phyloP scores from a whole-genome alignment of 2,113 vertebrate genomes.

The Xerus inauris region DNA sequence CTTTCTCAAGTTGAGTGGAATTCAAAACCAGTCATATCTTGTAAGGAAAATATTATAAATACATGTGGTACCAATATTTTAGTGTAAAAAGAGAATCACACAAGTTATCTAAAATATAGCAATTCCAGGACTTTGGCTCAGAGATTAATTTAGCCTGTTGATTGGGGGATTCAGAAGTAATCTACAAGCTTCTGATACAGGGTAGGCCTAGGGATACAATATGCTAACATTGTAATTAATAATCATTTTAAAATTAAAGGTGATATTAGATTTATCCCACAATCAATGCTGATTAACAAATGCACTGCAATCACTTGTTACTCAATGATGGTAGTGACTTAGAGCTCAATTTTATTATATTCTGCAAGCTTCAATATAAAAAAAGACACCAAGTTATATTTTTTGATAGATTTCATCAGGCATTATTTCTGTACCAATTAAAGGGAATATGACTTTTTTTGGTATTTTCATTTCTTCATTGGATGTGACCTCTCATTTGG shows the following conservation, averaged over 20 bases:
- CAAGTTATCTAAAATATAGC: background rate
- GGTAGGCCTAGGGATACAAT: background rate
- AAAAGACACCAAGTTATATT: background rate
- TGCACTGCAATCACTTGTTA: background rate
- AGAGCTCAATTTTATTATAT: background rate
- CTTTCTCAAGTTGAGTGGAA: background rate
- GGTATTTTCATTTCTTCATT: background rate
- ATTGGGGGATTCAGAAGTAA: background rate
- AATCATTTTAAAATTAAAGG: background rate
- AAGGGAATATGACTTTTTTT: background rate
- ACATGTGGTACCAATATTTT: background rate
- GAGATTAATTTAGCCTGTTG: background rate
- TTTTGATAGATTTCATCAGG: background rate
- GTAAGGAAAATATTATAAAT: background rate
- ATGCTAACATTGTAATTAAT: background rate
- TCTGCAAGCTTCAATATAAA: background rate
- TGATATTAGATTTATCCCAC: background rate
- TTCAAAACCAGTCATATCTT: background rate
- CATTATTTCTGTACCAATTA: background rate
- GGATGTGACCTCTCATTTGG: background rate
- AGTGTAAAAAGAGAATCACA: background rate
- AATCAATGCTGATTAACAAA: background rate
- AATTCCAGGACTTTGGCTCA: background rate
- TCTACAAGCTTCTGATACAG: background rate
- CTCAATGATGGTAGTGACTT: background rate